A percentile compares a stretch with the other conserved stretches of the same genome.
phyloP scores from a whole-genome alignment of 2,797 vertebrate species.

The Manis javanica region DNA sequence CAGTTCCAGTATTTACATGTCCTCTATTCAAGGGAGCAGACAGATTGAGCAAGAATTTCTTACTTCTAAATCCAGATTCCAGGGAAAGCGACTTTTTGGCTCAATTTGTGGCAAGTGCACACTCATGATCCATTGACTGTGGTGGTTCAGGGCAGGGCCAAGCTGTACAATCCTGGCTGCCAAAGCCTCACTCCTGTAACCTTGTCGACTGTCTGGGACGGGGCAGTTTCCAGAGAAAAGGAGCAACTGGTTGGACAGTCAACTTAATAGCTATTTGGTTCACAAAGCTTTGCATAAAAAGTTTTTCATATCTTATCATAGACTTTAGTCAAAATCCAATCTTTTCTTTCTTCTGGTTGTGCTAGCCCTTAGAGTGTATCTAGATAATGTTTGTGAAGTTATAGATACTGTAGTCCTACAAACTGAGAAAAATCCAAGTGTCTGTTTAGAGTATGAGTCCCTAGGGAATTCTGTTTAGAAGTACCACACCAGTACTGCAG shows the following conservation, averaged over 20 bases:
- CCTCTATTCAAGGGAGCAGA: slow-evolving; percentile 75
- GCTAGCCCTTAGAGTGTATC: neutral
- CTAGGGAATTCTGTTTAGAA: slow-evolving; percentile 1
- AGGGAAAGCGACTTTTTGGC: neutral
- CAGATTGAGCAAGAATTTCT: slow-evolving; percentile 69
- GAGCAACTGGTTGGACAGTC: neutral
- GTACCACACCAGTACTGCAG: neutral
- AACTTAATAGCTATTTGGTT: slow-evolving; percentile 12
- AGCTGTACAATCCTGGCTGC: neutral
- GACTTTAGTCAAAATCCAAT: neutral
- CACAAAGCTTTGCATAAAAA: neutral
- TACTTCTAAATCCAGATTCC: slow-evolving; percentile 68
- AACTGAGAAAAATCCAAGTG: neutral
- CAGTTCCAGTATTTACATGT: slow-evolving; percentile 66
- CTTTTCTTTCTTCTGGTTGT: neutral
- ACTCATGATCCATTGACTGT: neutral
- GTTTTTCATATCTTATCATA: slow-evolving; percentile 28
- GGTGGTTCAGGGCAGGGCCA: neutral
- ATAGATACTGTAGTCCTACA: neutral
- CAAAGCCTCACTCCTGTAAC: neutral
- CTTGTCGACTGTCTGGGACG: neutral
- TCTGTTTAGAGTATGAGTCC: neutral
- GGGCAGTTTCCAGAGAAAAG: neutral
- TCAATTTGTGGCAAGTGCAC: neutral
- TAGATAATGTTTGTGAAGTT: neutral